Evolutionary conservation across 2,888 invertebrate genomes (phyloP).

Genomic region (Onthophagus sagittarius): DNA sequence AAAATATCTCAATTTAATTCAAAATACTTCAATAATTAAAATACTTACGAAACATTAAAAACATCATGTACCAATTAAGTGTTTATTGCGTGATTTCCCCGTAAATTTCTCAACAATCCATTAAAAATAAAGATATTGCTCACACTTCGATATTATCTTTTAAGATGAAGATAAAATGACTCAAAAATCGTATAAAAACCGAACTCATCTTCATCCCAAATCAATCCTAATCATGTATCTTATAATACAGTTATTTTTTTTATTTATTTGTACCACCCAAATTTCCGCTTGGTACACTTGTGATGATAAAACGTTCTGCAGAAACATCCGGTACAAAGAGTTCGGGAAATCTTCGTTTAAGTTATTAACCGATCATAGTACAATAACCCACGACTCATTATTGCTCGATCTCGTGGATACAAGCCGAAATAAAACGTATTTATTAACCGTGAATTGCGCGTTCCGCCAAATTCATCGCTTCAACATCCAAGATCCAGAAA

Average conservation of each 20-base stretch:
- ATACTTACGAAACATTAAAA: no score
- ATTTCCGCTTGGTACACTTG: conserved; percentile 20
- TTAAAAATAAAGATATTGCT: no score
- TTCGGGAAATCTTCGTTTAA: conserved; percentile 11
- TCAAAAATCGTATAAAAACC: no score
- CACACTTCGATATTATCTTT: no score
- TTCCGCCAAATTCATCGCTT: conserved; percentile 18
- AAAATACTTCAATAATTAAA: no score
- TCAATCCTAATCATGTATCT: no score
- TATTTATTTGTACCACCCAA: neutral
- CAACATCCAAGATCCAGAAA: conserved; percentile 18
- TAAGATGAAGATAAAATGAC: no score
- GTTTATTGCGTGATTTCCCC: no score
- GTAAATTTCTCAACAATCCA: no score
- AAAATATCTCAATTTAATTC: no score
- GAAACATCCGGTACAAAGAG: conserved; percentile 15
- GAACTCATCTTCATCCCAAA: no score
- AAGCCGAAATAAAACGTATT: conserved; percentile 12
- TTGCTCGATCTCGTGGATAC: conserved; percentile 5
- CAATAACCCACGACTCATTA: neutral
- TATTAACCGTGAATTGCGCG: conserved; percentile 9
- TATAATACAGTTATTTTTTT: neutral
- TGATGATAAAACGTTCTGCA: conserved; percentile 22
- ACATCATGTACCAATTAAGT: no score
- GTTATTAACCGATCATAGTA: neutral